These are phyloP conservation scores for Bagarius yarrelli DNA, from an alignment of 2,113 vertebrate species.

Conservation along the genomic window DNA sequence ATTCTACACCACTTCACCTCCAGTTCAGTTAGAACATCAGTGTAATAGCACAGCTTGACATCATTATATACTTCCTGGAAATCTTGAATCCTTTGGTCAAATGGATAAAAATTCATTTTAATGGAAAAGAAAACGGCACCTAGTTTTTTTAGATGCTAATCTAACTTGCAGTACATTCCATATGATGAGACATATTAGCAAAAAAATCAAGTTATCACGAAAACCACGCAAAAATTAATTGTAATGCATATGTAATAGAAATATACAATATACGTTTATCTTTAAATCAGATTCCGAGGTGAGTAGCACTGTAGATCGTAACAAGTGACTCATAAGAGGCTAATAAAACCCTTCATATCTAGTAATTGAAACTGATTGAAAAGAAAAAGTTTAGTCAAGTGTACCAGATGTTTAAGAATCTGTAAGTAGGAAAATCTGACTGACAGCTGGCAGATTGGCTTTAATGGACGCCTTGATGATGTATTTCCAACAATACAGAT, in stretches of 20 bases:
- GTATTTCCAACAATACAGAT: not conserved
- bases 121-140: not conserved
- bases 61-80: not conserved
- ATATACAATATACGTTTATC: not conserved
- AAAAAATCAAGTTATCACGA: not conserved
- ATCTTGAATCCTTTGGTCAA: not conserved
- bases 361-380: not conserved
- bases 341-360: not conserved
- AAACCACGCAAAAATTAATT: not conserved
- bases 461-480: constrained; percentile 16
- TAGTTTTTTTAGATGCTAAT: not conserved
- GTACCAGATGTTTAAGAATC: constrained; percentile 12
- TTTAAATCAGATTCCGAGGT: not conserved
- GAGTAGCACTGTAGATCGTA: not conserved
- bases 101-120: not conserved
- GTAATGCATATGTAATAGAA: no score
- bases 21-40: not conserved
- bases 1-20: not conserved
- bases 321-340: not conserved
- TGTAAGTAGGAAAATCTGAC: constrained; percentile 2
- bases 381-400: not conserved
- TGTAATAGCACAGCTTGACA: not conserved
- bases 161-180: not conserved
- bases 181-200: no score
- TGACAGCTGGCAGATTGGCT: constrained; percentile 26